Evolutionary conservation across 2,113 vertebrate species (phyloP).

Genomic region (Myotis brandtii): DNA sequence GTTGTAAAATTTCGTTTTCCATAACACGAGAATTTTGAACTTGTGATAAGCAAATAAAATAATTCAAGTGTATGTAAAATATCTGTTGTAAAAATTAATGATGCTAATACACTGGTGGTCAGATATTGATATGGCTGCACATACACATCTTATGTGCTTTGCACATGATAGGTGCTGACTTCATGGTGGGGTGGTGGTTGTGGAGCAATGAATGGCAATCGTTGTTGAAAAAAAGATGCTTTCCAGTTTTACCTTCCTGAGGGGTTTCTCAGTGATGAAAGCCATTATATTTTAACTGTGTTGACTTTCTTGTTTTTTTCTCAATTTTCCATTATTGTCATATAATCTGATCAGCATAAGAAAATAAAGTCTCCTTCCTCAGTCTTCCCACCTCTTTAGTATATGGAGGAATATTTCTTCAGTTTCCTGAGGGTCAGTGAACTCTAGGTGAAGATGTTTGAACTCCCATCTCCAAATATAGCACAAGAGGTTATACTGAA

Average conservation of each 20-base stretch:
- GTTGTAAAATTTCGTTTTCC: conserved; percentile 6
- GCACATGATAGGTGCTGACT: background rate
- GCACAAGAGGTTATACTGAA: background rate
- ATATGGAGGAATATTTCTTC: background rate
- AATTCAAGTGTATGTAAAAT: background rate
- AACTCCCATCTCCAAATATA: background rate
- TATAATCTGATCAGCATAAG: background rate
- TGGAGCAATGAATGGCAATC: background rate
- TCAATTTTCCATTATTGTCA: background rate
- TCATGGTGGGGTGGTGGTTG: background rate
- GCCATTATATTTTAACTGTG: background rate
- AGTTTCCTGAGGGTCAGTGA: background rate
- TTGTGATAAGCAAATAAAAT: conserved; percentile 28
- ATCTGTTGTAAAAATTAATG: background rate
- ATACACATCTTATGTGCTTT: background rate
- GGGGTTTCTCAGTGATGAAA: background rate
- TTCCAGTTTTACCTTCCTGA: background rate
- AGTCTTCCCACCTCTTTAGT: background rate
- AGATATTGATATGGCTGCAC: background rate
- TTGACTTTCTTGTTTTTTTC: background rate
- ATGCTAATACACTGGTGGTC: background rate
- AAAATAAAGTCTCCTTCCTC: background rate
- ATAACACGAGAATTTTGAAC: conserved; percentile 19
- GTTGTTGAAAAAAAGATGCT: background rate
- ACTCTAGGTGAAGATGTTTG: background rate